A percentile compares a stretch with the other conserved stretches of the same genome.
Evolutionary conservation across 2,797 vertebrate genomes (phyloP).

Genomic region (Neosilurus mollespiculum): DNA sequence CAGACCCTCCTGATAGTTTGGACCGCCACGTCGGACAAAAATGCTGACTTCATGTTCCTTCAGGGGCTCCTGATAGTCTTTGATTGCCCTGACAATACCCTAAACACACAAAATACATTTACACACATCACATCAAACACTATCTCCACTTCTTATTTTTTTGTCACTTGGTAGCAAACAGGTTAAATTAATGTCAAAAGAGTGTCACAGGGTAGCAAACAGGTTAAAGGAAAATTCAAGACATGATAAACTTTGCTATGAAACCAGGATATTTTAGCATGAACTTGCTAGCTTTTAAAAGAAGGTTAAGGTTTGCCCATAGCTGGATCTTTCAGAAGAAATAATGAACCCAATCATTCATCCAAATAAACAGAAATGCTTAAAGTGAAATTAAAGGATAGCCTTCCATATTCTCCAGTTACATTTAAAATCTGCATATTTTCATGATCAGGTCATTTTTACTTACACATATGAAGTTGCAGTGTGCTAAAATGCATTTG

Average conservation of each 20-base stretch:
- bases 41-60: slow-evolving; percentile 94
- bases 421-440: too few species aligned
- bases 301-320: not conserved
- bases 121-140: slow-evolving; percentile 14
- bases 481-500: too few species aligned
- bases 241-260: not conserved
- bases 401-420: too few species aligned
- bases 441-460: too few species aligned
- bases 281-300: not conserved
- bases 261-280: not conserved
- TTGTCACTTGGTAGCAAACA: too few species aligned
- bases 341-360: not conserved
- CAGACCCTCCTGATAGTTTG: slow-evolving; percentile 97
- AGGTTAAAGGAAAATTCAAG: not conserved
- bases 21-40: slow-evolving; percentile 95
- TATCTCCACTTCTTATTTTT: not conserved
- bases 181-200: too few species aligned
- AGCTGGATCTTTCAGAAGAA: not conserved
- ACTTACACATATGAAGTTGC: too few species aligned
- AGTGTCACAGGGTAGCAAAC: not conserved
- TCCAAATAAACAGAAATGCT: not conserved
- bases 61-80: slow-evolving; percentile 91
- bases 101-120: slow-evolving; percentile 56
- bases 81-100: slow-evolving; percentile 97
- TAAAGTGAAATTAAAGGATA: too few species aligned